Evolutionary conservation across 2,888 invertebrate species (phyloP).

Genomic region (Hypomecis atomaria): DNA sequence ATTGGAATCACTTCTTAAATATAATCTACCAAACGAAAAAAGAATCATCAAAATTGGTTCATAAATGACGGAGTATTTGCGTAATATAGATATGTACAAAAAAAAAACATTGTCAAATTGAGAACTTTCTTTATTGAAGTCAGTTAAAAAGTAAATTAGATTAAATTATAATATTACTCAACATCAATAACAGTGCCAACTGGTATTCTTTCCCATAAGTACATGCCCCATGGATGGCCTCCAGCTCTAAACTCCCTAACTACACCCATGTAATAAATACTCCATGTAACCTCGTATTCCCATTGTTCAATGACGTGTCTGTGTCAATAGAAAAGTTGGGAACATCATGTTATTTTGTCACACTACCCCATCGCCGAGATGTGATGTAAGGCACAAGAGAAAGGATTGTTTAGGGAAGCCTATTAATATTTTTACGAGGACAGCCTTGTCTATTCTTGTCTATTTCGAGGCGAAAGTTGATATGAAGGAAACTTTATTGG

Average conservation of each 20-base stretch:
- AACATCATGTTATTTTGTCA: constrained; percentile 41
- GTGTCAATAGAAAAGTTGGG: constrained; percentile 39
- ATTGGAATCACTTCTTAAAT: too few species aligned
- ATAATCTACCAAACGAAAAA: too few species aligned
- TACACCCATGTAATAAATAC: constrained; percentile 37
- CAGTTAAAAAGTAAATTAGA: too few species aligned
- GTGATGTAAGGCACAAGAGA: constrained; percentile 35
- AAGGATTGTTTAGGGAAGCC: constrained; percentile 40
- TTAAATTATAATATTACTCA: too few species aligned
- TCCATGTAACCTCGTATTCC: constrained; percentile 50
- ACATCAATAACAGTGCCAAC: too few species aligned
- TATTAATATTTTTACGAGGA: constrained; percentile 34
- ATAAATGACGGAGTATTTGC: too few species aligned
- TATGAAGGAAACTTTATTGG: constrained; percentile 22
- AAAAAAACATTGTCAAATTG: too few species aligned
- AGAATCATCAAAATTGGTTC: too few species aligned
- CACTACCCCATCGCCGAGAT: constrained; percentile 32
- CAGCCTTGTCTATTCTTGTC: constrained; percentile 22
- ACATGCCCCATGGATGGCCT: background rate
- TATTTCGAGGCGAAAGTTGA: constrained; percentile 20
- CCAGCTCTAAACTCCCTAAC: constrained; percentile 1
- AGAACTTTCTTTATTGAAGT: too few species aligned
- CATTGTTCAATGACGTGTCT: constrained; percentile 42
- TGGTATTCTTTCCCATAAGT: too few species aligned
- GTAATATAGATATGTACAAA: too few species aligned